These are phyloP conservation scores for Meriones unguiculatus DNA, from an alignment of 2,113 vertebrate species.

Conservation along the genomic window DNA sequence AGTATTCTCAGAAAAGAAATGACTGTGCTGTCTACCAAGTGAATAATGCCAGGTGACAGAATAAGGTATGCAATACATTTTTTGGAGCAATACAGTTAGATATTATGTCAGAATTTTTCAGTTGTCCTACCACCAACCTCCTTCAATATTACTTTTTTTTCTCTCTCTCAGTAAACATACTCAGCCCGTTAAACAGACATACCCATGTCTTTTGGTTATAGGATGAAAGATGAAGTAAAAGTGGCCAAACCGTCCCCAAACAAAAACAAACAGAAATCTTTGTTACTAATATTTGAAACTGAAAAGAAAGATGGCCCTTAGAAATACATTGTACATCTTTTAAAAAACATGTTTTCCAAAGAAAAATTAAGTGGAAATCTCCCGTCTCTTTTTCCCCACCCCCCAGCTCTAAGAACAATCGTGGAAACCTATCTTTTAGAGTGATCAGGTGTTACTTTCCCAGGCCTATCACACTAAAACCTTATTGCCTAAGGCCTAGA, in stretches of 20 bases:
- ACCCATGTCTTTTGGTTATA: constrained; percentile 32
- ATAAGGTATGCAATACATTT: not conserved
- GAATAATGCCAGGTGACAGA: not conserved
- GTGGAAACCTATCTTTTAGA: constrained; percentile 23
- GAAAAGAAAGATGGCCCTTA: constrained; percentile 14
- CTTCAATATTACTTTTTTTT: constrained; percentile 11
- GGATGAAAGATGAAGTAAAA: not conserved
- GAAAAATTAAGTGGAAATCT: constrained; percentile 34
- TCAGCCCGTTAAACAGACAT: not conserved
- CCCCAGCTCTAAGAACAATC: not conserved
- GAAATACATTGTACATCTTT: not conserved
- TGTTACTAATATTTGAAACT: not conserved
- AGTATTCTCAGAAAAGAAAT: constrained; percentile 50
- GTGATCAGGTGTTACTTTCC: not conserved
- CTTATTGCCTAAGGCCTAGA: not conserved
- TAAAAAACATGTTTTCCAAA: not conserved
- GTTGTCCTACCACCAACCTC: not conserved
- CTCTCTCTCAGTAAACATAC: constrained; percentile 1
- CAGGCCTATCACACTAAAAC: not conserved
- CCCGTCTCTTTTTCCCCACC: not conserved
- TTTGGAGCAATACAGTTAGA: not conserved
- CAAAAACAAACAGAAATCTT: not conserved
- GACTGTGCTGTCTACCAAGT: not conserved
- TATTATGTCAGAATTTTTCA: not conserved
- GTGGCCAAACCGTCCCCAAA: not conserved